Evolutionary conservation across 2,888 invertebrate genomes (phyloP), one percentile per base, ranked within the genome.

Genomic region (Tiliacea aurago): DNA sequence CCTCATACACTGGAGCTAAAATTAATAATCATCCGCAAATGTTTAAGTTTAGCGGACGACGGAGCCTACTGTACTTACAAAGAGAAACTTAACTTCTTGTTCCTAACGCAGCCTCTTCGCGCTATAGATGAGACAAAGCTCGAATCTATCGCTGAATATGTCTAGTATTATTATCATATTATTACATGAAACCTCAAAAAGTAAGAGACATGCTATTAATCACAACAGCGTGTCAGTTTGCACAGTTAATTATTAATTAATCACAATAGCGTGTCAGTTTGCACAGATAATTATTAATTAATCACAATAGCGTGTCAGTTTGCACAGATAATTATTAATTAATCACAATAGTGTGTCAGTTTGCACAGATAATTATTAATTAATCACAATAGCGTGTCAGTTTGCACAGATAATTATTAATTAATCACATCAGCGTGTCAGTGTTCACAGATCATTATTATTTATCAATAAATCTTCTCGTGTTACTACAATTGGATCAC

Each of bases 11-110:
- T n/a, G n/a, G n/a, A n/a, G n/a, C n/a, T n/a, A n/a, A n/a, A n/a
- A n/a, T n/a, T n/a, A 68, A 67, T 59, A 78, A 78, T 70, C 28
- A 71, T 80, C 58, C 61, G 72, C 61, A 72, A 78, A 72, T 78
- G 78, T 71, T 71, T 33, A 59, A 82, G 55, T 77, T 67, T 20
- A 20, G 53, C 37, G 47, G 45, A 41, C 69, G 45, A 7, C 23
- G 67, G 59, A n/a, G 53, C 23, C 41, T 18, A 37, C 65, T 47
- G 61, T 28, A 64, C 58, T 55, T 9, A n/a, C 64, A 4, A 5
- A 9, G 5, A 47, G 33, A 49, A 45, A 67, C 37, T 82, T 67
- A 51, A 53, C 49, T 53, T 71, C 67, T 64, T 28, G 71, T 66
- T 58, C 4, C 11, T 6, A 53, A n/a, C 62, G 15, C 47, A 41